phyloP scores from a whole-genome alignment of 2,797 vertebrate species.

The Catharus ustulatus region DNA sequence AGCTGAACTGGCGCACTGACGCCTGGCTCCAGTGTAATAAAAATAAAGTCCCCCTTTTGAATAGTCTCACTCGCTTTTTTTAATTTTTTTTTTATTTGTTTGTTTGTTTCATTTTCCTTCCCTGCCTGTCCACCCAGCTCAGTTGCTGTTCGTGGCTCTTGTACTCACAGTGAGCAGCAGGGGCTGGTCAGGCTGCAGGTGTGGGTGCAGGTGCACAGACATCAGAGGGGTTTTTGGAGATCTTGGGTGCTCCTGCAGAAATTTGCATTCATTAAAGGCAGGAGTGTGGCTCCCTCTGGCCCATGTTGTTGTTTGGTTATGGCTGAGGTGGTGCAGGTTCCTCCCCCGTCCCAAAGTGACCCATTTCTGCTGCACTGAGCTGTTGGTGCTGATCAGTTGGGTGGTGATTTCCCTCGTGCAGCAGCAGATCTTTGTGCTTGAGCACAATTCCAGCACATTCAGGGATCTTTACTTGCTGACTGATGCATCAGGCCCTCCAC shows the following conservation, averaged over 20 bases:
- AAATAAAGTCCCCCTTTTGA: slow-evolving; percentile 91
- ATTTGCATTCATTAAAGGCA: background rate
- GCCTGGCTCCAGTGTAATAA: slow-evolving; percentile 87
- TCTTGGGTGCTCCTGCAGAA: background rate
- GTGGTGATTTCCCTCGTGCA: accelerated
- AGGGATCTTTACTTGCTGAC: background rate
- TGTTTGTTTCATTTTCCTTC: background rate
- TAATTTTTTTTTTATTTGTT: background rate
- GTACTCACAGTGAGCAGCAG: background rate
- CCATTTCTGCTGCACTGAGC: accelerated
- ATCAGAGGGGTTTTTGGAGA: background rate
- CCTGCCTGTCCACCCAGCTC: background rate
- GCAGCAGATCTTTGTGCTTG: background rate
- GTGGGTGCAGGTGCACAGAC: accelerated
- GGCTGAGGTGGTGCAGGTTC: background rate
- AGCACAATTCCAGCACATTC: accelerated
- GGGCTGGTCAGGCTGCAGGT: background rate
- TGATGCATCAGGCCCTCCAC: background rate
- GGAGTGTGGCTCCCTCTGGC: accelerated
- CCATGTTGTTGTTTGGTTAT: background rate
- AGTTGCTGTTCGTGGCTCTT: accelerated
- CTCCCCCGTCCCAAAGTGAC: accelerated
- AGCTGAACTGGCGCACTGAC: slow-evolving; percentile 79
- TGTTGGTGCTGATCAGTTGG: accelerated
- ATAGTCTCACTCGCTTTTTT: background rate